phyloP scores from a whole-genome alignment of 2,113 vertebrate genomes.

The Grantiella picta region DNA sequence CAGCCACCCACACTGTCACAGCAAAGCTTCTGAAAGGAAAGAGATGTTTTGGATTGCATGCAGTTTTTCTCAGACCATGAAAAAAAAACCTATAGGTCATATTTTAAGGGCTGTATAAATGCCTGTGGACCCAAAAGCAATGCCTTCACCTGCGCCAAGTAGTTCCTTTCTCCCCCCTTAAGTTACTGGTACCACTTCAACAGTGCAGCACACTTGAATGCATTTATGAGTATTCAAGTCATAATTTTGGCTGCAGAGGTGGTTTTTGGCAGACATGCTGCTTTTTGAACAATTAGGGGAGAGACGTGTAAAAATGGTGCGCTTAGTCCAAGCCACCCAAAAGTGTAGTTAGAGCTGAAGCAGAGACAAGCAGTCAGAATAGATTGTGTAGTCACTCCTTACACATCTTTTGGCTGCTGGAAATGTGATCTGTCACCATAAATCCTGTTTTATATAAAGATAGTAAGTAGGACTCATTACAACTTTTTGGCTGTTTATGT shows the following conservation, averaged over 20 bases:
- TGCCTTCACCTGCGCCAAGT: fast-evolving
- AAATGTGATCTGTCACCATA: conserved; percentile 7
- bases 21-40: not conserved
- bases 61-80: not conserved
- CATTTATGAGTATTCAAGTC: not conserved
- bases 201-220: not conserved
- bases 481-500: conserved; percentile 27
- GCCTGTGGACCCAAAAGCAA: not conserved
- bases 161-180: not conserved
- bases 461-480: not conserved
- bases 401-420: not conserved
- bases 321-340: not conserved
- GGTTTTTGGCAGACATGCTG: not conserved
- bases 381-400: not conserved
- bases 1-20: not conserved
- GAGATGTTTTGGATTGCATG: not conserved
- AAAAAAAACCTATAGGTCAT: fast-evolving
- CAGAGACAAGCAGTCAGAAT: not conserved
- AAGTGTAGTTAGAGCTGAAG: not conserved
- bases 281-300: not conserved
- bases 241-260: not conserved
- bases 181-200: not conserved
- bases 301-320: not conserved
- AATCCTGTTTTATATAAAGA: conserved; percentile 7
- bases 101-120: not conserved